Conservation (phyloP, 2,113 vertebrate genomes). For the Egretta garzetta region DNA sequence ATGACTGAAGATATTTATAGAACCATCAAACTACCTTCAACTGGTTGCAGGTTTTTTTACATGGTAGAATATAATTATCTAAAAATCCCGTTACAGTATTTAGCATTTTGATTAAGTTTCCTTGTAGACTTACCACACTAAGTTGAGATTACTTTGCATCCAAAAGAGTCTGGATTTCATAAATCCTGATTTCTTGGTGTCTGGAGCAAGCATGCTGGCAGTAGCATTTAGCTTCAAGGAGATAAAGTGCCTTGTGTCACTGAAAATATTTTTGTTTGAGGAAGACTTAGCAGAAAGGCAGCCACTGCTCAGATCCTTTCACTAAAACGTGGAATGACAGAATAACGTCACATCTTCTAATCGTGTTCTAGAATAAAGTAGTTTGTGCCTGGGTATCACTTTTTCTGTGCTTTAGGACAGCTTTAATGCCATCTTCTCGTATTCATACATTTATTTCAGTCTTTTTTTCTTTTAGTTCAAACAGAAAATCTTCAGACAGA, state of each 20-base stretch:
- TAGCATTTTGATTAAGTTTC: not conserved
- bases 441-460: not conserved
- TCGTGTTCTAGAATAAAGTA: not conserved
- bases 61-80: not conserved
- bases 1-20: not conserved
- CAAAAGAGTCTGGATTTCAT: not conserved
- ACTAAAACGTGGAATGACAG: not conserved
- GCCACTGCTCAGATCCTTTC: not conserved
- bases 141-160: not conserved
- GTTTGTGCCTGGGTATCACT: not conserved
- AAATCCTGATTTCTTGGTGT: not conserved
- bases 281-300: not conserved
- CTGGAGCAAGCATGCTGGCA: not conserved
- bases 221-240: not conserved
- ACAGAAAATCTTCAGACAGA: not conserved
- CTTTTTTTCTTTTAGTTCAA: not conserved
- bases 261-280: not conserved
- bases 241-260: not conserved
- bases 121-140: not conserved
- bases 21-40: not conserved
- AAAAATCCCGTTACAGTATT: not conserved
- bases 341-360: not conserved
- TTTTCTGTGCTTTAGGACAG: not conserved
- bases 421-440: not conserved
- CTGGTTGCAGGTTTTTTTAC: not conserved